Base-by-base conservation (phyloP, 2,113 vertebrate genomes). In the Zonotrichia leucophrys region DNA sequence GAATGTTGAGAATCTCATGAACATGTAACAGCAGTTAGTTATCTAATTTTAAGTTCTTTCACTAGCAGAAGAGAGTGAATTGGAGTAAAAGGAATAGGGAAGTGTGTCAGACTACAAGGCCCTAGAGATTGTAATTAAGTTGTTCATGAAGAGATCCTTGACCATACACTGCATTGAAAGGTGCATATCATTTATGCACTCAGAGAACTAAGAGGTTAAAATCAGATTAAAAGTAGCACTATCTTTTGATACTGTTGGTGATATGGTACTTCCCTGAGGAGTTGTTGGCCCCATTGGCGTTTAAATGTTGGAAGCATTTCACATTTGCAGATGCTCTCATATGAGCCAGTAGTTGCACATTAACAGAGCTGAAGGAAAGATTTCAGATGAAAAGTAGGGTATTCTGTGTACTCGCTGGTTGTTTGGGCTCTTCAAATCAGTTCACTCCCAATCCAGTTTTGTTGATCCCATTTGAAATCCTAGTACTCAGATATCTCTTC, bases 111-210 rank as follows among this genome's bases (percentile, higher is more conserved):
- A 50, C 35, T 17, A 6, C n/a, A 74, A 68, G 64, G 30, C 31
- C 31, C 7, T 58, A 59, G 15, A 49, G 21, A 23, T 64, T 49
- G 18, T 37, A 25, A 44, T 39, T 35, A 37, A 13, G 8, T 37
- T 82, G 12, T 52, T 82, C 17, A 22, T 44, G 14, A 63, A 33
- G 33, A 83, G 31, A 30, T 73, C 23, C 17, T 17, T 88, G 31
- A 55, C 10, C 5, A 69, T 6, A 17, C 9, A 9, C 22, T 31
- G 10, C 8, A 19, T 17, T 60, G 41, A 68, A 84, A 64, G 19
- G 9, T 79, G 22, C 1, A 0, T 21, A 25, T 75, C 1, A 4
- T 64, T 72, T 8, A 15, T 25, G 5, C 33, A 3, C 22, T 85
- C 1, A 0, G 56, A 62, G 19, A 73, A 31, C 24, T 46, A 46